Evolutionary conservation across 2,888 invertebrate species (phyloP), one percentile per base, ranked within the genome.

Genomic region (Hemithea aestivaria): DNA sequence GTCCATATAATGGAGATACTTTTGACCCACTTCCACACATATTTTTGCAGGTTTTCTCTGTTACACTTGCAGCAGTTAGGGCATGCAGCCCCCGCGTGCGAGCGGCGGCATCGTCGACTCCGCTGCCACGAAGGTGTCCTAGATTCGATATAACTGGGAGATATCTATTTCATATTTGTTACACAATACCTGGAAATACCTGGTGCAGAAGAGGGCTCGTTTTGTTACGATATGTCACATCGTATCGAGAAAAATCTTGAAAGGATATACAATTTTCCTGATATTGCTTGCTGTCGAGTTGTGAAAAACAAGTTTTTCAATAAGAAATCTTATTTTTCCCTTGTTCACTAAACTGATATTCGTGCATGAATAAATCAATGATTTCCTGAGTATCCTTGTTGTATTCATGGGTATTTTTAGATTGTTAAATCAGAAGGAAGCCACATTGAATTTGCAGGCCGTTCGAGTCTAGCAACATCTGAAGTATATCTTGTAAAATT

Each of bases 1-100:
- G 66, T 63, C 68, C 69, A 73, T 64, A 60, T 70, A 62, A 68
- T 67, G 62, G 59, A 65, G 73, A 71, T 74, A 73, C 72, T 73
- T 76, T 66, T 76, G 75, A 80, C 73, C 75, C 66, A 75, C 63
- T 76, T 80, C 55, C 57, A 53, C 53, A 52, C 53, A 52, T 40
- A 48, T 53, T 56, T 52, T 46, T 57, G 52, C 50, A 37, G 37
- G 48, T 61, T 57, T 52, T 53, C 48, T 52, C 48, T 49, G 48
- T 57, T 55, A 59, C 51, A 56, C 57, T 56, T 58, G 54, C 50
- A 51, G 27, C 46, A 21, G 41, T 28, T 34, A 20, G 11, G 32
- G 44, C 34, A 28, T 52, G 50, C 53, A 44, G 29, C 10, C 27
- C 29, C 29, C 39, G 36, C 41, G 52, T 50, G 50, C 46, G 53